A percentile compares a stretch with the other conserved stretches of the same genome.
Conservation (phyloP, 2,888 invertebrate species). For the Eudiplozoon nipponicum region DNA sequence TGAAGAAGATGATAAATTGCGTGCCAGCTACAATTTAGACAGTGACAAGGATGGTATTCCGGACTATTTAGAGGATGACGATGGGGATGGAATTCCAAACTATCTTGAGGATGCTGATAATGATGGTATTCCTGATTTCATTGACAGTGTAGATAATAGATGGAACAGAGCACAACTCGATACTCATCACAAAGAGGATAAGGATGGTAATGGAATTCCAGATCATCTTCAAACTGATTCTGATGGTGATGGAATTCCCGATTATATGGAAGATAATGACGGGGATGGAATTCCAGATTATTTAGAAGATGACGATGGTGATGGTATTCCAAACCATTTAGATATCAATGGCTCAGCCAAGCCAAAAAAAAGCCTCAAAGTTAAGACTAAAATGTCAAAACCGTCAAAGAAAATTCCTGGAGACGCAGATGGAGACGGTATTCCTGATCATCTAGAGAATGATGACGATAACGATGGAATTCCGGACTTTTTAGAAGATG, state of each 20-base stretch:
- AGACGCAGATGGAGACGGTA: constrained; percentile 21
- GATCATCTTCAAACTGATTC: constrained; percentile 13
- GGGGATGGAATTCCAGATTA: constrained; percentile 14
- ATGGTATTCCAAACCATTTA: constrained; percentile 19
- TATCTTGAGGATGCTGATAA: constrained; percentile 18
- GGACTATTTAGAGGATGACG: constrained; percentile 18
- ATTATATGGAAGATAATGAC: constrained; percentile 18
- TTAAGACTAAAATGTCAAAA: background rate
- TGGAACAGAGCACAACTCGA: too few relatives aligned
- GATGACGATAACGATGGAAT: constrained; percentile 18
- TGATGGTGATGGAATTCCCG: constrained; percentile 17
- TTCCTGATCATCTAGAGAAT: constrained; percentile 20
- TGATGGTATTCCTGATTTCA: constrained; percentile 22
- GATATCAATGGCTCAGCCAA: constrained; percentile 15
- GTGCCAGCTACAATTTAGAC: too few relatives aligned
- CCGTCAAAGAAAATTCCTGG: constrained; percentile 3
- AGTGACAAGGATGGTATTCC: constrained; percentile 20
- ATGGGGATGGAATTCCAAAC: constrained; percentile 19
- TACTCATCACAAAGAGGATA: constrained; percentile 4
- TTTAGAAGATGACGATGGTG: constrained; percentile 18
- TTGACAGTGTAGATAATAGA: constrained; percentile 20
- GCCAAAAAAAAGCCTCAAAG: background rate
- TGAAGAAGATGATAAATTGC: constrained; percentile 20
- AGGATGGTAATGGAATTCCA: constrained; percentile 16
- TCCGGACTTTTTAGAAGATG: constrained; percentile 16